Evolutionary conservation across 2,888 invertebrate species (phyloP).

Genomic region (Lasius fuliginosus): DNA sequence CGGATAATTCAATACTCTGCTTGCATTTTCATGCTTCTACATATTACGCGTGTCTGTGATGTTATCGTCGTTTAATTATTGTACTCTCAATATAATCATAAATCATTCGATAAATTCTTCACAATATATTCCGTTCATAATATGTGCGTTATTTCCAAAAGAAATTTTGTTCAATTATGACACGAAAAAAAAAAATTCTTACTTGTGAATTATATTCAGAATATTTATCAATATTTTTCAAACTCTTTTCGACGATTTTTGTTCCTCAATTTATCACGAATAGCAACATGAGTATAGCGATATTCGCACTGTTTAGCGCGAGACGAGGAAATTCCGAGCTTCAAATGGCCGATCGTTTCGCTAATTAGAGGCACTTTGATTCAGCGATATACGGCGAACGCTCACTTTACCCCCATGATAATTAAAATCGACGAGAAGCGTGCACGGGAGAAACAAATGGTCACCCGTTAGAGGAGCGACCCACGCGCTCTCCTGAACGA

Average conservation of each 20-base stretch:
- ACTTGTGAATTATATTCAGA: background rate
- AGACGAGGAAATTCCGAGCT: conserved; percentile 3
- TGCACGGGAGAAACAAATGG: conserved; percentile 46
- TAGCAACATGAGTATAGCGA: background rate
- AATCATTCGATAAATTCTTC: background rate
- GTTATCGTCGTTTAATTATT: background rate
- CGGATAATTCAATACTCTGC: background rate
- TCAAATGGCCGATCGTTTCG: conserved; percentile 27
- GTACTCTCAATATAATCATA: background rate
- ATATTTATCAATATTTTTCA: background rate
- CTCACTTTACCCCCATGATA: conserved; percentile 47
- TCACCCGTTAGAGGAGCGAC: conserved; percentile 72
- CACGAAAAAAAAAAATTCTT: background rate
- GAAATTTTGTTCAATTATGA: background rate
- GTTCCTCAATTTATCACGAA: background rate
- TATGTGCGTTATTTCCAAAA: background rate
- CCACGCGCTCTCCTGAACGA: conserved; percentile 72
- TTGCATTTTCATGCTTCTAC: background rate
- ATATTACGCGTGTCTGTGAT: background rate
- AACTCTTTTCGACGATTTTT: background rate
- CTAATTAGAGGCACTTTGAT: conserved; percentile 45
- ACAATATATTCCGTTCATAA: background rate
- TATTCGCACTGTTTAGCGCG: background rate
- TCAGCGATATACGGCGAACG: conserved; percentile 38
- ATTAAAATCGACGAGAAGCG: conserved; percentile 40